A percentile compares a stretch with the other conserved stretches of the same genome.
phyloP scores from a whole-genome alignment of 1,140 invertebrate genomes.

The Schlechtendalia chinensis region DNA sequence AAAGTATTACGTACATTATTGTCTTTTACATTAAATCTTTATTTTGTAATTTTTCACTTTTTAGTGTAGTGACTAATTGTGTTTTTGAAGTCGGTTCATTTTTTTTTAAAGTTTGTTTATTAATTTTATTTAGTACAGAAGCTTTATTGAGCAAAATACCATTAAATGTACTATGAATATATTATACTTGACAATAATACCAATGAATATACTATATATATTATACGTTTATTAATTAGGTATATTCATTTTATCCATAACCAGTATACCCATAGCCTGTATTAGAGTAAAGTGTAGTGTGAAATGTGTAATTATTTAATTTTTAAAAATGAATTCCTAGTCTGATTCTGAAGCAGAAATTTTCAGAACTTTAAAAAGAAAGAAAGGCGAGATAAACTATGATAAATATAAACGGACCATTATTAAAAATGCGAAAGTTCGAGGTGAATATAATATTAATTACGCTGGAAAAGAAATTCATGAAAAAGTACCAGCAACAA shows the following conservation, averaged over 20 bases:
- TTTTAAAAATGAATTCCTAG: conserved; percentile 29
- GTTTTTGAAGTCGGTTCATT: no score
- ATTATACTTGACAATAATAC: background rate
- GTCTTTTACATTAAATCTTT: no score
- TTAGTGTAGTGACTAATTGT: no score
- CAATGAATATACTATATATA: conserved; percentile 1
- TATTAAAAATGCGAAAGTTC: conserved; percentile 43
- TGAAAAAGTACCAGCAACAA: conserved; percentile 29
- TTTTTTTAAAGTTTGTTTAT: no score
- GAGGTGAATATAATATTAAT: conserved; percentile 45
- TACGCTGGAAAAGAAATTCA: conserved; percentile 41
- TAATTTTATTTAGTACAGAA: no score
- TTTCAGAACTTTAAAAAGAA: no score
- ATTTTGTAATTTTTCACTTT: no score
- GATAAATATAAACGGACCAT: conserved; percentile 42
- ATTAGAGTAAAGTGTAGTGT: conserved; percentile 18
- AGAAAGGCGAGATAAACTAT: conserved; percentile 16
- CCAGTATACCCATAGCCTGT: conserved; percentile 4
- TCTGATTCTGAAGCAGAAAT: conserved; percentile 24
- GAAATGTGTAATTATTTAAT: conserved; percentile 19
- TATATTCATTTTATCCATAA: background rate
- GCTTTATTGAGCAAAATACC: background rate
- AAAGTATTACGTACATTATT: no score
- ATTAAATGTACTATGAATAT: conserved; percentile 7
- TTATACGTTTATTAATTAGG: background rate